Percentiles rank a stretch among this genome's conserved stretches.
Conservation (phyloP, 64 coral and sea anemone genomes). For the Trachythela sp. region DNA sequence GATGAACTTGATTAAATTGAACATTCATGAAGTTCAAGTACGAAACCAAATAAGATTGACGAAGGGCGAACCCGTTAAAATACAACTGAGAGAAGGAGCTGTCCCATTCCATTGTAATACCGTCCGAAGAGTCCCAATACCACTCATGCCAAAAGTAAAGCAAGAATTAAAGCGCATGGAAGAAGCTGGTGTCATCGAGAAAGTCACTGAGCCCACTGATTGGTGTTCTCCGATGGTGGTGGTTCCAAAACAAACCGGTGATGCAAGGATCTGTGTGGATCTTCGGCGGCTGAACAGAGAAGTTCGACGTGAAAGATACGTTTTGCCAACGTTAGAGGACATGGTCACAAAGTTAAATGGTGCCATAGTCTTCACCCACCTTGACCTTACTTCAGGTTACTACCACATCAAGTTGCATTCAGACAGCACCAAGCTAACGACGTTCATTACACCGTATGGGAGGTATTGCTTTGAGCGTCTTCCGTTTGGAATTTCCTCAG, state of each 20-base stretch:
- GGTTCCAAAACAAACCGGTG: constrained; percentile 7
- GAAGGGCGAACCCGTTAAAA: not conserved
- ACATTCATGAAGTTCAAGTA: not conserved
- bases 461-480: constrained; percentile 2
- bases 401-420: not conserved
- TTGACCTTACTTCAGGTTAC: constrained; percentile 3
- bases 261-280: constrained; percentile 11
- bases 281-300: not conserved
- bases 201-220: constrained; percentile 13
- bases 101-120: not conserved
- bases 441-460: constrained; percentile 29
- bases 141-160: constrained; percentile 35
- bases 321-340: constrained; percentile 9
- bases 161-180: constrained; percentile 1
- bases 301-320: constrained; percentile 4
- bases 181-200: not conserved
- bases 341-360: constrained; percentile 5
- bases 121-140: not conserved
- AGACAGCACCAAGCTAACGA: not conserved
- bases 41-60: not conserved
- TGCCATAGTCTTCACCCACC: not conserved
- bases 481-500: not conserved
- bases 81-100: constrained; percentile 18
- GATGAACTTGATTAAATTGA: not conserved
- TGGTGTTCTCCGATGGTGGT: constrained; percentile 23